phyloP scores from a whole-genome alignment of 2,113 vertebrate species.

The Pedionomus torquatus region DNA sequence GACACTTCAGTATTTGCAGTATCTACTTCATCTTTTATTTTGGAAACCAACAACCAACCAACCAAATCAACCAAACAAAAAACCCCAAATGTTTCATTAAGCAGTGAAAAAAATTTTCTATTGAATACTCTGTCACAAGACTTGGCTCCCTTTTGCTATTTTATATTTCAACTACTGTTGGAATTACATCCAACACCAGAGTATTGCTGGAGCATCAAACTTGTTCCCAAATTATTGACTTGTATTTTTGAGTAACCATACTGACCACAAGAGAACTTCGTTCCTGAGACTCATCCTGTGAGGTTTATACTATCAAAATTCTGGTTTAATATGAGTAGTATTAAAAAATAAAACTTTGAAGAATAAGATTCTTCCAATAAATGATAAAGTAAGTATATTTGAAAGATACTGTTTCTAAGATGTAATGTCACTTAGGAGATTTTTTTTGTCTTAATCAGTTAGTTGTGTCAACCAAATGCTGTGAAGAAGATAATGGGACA shows the following conservation, averaged over 20 bases:
- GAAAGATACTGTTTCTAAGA: not conserved
- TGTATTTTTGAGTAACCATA: not conserved
- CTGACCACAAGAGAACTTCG: not conserved
- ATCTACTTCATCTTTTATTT: not conserved
- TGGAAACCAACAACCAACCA: not conserved
- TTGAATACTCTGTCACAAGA: not conserved
- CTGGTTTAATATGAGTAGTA: not conserved
- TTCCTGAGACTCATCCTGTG: not conserved
- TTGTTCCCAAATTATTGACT: not conserved
- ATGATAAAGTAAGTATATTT: not conserved
- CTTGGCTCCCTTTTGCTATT: not conserved
- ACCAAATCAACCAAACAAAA: not conserved
- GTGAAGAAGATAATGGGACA: not conserved
- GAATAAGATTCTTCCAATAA: not conserved
- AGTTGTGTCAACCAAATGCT: not conserved
- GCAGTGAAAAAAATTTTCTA: not conserved
- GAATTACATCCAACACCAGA: not conserved
- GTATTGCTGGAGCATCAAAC: not conserved
- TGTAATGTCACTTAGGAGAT: not conserved
- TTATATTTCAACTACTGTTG: not conserved
- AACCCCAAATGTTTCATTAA: fast-evolving
- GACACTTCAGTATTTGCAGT: not conserved
- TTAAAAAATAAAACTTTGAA: not conserved
- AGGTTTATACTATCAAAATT: not conserved
- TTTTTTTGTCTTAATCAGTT: not conserved